phyloP scores from a whole-genome alignment of 2,113 vertebrate species.

The Oryzias curvinotus region DNA sequence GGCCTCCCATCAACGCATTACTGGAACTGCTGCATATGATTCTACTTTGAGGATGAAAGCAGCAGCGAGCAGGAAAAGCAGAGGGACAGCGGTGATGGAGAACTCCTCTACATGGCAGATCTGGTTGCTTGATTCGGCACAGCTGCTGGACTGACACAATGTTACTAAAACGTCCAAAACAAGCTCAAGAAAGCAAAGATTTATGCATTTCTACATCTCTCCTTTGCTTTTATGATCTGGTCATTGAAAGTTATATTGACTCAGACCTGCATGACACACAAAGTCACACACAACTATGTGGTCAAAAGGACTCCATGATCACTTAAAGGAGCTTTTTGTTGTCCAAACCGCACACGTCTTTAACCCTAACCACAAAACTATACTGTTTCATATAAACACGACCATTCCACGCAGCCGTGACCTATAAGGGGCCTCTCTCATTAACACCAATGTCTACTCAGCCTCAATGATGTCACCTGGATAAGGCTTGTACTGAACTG shows the following conservation, averaged over 20 bases:
- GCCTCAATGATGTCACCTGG: constrained; percentile 36
- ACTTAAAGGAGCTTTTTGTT: constrained; percentile 11
- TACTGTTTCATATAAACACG: constrained; percentile 42
- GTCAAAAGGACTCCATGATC: not conserved
- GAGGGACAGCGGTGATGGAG: not conserved
- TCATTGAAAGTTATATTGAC: not conserved
- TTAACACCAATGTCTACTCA: constrained; percentile 46
- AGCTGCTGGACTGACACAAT: constrained; percentile 54
- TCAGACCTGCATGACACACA: constrained; percentile 4
- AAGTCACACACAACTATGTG: constrained; percentile 5
- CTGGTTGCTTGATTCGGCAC: constrained; percentile 51
- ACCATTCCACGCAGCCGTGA: constrained; percentile 22
- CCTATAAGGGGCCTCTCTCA: constrained; percentile 42
- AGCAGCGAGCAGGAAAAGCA: constrained; percentile 1
- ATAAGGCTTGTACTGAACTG: constrained; percentile 8
- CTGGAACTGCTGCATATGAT: constrained; percentile 41
- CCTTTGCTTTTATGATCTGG: no score
- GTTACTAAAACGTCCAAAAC: constrained; percentile 38
- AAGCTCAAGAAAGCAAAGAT: no score
- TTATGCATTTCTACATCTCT: no score
- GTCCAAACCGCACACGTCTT: constrained; percentile 31
- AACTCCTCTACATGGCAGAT: constrained; percentile 17
- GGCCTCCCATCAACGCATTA: constrained; percentile 20
- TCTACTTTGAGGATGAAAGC: constrained; percentile 27
- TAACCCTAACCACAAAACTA: constrained; percentile 15